Percentiles rank a stretch among this genome's conserved stretches.
Conservation (phyloP, 2,113 vertebrate species). For the Perccottus glenii region DNA sequence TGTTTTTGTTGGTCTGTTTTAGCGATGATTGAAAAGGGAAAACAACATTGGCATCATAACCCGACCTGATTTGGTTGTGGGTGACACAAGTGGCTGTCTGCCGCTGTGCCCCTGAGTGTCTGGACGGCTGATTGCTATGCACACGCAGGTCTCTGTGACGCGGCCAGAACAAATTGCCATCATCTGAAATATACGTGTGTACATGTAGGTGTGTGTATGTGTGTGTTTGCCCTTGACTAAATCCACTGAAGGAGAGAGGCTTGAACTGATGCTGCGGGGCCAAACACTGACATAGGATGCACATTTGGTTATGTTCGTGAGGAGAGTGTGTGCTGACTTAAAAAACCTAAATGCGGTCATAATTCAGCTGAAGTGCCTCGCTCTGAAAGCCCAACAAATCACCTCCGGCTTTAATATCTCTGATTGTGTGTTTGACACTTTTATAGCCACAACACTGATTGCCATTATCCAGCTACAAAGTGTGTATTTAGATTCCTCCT, state of each 20-base stretch:
- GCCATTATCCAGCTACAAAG: constrained; percentile 46
- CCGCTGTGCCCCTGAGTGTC: constrained; percentile 39
- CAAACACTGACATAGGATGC: constrained; percentile 42
- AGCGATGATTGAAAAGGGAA: constrained; percentile 33
- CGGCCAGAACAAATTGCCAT: constrained; percentile 71
- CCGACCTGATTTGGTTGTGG: constrained; percentile 49
- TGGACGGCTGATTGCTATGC: constrained; percentile 66
- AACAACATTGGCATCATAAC: constrained; percentile 48
- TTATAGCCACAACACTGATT: constrained; percentile 44
- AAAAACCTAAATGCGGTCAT: constrained; percentile 40
- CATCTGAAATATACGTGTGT: constrained; percentile 33
- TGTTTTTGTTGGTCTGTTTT: constrained; percentile 35
- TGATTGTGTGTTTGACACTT: constrained; percentile 35
- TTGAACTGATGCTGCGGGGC: constrained; percentile 55
- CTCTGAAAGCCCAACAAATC: constrained; percentile 40
- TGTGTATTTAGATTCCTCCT: constrained; percentile 38
- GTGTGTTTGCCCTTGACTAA: constrained; percentile 55
- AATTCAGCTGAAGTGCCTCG: constrained; percentile 37
- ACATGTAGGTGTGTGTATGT: background rate
- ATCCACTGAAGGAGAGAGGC: constrained; percentile 57
- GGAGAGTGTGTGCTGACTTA: constrained; percentile 31
- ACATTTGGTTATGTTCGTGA: constrained; percentile 39
- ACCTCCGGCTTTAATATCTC: constrained; percentile 38
- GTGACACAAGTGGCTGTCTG: constrained; percentile 48
- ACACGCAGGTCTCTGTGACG: constrained; percentile 58